Conservation (phyloP, 2,113 vertebrate genomes). For the Ardeotis arabs region DNA sequence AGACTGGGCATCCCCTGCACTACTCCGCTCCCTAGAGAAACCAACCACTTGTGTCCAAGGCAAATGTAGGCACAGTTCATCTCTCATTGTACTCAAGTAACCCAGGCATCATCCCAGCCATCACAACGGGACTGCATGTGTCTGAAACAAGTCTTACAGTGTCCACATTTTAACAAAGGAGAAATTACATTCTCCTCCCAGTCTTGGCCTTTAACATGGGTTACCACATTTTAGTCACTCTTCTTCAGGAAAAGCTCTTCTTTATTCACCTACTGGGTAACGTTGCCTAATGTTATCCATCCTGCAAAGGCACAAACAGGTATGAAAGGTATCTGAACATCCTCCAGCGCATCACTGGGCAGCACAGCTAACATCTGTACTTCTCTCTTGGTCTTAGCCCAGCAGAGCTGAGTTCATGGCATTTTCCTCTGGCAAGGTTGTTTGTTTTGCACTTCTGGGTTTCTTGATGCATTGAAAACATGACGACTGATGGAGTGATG, state of each 20-base stretch:
- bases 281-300: not conserved
- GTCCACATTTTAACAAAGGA: not conserved
- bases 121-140: fast-evolving
- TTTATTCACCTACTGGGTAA: not conserved
- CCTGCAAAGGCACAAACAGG: fast-evolving
- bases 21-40: not conserved
- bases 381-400: not conserved
- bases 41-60: fast-evolving
- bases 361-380: not conserved
- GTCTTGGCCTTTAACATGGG: not conserved
- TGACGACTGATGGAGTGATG: not conserved
- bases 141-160: not conserved
- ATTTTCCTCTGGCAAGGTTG: not conserved
- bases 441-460: not conserved
- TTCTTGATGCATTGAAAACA: not conserved
- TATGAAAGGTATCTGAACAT: not conserved
- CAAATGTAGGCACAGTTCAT: not conserved
- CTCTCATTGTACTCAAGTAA: not conserved
- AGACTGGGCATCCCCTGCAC: not conserved
- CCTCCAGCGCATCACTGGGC: not conserved
- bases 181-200: not conserved
- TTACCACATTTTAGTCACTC: not conserved
- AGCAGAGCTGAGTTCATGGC: fast-evolving
- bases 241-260: not conserved
- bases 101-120: not conserved